These are phyloP conservation scores for Erythrocebus patas DNA, from an alignment of 2,113 vertebrate genomes.

Conservation along the genomic window DNA sequence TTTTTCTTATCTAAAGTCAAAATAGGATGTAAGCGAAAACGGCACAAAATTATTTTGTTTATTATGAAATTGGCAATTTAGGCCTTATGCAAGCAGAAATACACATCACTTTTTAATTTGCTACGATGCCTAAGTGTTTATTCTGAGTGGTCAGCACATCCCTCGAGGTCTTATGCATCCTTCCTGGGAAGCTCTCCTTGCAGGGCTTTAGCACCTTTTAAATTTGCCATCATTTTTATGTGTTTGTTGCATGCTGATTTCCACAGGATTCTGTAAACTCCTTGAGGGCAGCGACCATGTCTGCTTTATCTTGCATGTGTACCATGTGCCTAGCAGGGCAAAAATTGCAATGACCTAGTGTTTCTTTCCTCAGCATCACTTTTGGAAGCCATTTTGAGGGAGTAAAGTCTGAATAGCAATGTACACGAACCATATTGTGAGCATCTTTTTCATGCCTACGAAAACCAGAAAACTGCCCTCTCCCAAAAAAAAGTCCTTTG, in stretches of 20 bases:
- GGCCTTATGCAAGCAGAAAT: background rate
- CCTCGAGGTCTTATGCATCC: fast-evolving
- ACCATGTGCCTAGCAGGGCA: background rate
- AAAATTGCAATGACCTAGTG: background rate
- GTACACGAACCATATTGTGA: background rate
- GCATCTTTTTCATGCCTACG: background rate
- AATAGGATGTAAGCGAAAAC: background rate
- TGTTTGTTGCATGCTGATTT: background rate
- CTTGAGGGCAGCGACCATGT: background rate
- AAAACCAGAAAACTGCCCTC: background rate
- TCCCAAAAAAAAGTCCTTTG: background rate
- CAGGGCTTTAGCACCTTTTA: fast-evolving
- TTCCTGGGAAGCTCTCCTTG: background rate
- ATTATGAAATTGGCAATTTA: background rate
- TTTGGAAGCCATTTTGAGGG: background rate
- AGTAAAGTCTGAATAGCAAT: background rate
- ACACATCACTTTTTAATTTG: background rate
- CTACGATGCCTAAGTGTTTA: background rate
- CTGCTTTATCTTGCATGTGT: background rate
- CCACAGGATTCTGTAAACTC: background rate
- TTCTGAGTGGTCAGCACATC: background rate
- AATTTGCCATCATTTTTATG: background rate
- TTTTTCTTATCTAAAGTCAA: slow-evolving; percentile 3
- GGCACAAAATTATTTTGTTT: background rate
- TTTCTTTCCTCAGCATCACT: background rate